phyloP scores from a whole-genome alignment of 2,797 vertebrate species.

The Rhodeus uyekii region DNA sequence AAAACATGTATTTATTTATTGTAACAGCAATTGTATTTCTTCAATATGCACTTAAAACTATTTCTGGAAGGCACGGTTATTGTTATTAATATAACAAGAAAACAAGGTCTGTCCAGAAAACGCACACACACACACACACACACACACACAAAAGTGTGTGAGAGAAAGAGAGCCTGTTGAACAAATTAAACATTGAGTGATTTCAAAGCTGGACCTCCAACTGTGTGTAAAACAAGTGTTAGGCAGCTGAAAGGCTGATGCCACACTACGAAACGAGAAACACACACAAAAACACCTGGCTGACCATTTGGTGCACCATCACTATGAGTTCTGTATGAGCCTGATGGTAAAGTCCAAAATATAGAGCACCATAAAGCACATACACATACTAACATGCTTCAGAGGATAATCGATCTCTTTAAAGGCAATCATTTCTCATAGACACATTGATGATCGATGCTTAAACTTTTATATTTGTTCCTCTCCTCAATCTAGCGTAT shows the following conservation, averaged over 20 bases:
- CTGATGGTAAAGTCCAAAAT: no score
- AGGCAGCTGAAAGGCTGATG: constrained; percentile 35
- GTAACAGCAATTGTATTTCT: not conserved
- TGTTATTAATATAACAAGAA: not conserved
- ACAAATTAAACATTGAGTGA: constrained; percentile 39
- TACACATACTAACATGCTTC: not conserved
- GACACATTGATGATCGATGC: not conserved
- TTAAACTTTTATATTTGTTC: not conserved
- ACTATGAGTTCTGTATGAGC: not conserved
- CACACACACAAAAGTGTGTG: not conserved
- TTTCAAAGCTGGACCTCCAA: constrained; percentile 48
- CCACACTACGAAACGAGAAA: not conserved
- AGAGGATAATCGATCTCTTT: not conserved
- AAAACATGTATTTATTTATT: not conserved
- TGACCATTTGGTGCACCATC: constrained; percentile 16
- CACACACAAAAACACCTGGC: constrained; percentile 34
- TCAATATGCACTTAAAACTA: not conserved
- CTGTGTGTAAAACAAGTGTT: constrained; percentile 50
- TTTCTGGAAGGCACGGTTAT: not conserved
- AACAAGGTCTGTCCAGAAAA: not conserved
- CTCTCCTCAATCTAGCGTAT: not conserved
- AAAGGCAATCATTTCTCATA: not conserved
- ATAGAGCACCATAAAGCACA: not conserved
- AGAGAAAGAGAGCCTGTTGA: not conserved
- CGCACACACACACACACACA: not conserved